These are phyloP conservation scores for Drosophila mojavensis DNA, from an alignment of 1,140 invertebrate genomes.

Conservation along the genomic window DNA sequence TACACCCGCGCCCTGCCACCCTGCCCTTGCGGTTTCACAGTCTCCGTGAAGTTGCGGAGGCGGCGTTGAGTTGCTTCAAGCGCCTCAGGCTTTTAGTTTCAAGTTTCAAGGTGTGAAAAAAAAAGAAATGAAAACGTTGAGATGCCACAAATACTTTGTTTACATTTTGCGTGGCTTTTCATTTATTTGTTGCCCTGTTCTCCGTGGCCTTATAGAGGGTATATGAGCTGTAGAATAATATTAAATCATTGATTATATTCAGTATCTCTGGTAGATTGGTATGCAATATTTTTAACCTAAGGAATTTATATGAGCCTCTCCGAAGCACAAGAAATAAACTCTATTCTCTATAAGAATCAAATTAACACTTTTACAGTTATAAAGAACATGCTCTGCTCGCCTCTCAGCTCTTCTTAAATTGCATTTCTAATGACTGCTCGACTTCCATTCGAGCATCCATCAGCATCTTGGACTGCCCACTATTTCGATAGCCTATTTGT, in stretches of 20 bases:
- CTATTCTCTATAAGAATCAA: no score
- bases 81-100: slow-evolving; percentile 51
- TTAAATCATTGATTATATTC: no score
- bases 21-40: not conserved
- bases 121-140: not conserved
- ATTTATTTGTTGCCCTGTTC: slow-evolving; percentile 12
- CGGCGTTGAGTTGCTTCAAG: slow-evolving; percentile 46
- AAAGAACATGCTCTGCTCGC: no score
- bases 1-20: not conserved
- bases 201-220: not conserved
- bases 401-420: no score
- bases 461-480: slow-evolving; percentile 6
- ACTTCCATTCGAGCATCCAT: not conserved
- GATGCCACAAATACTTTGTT: slow-evolving; percentile 22
- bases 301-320: no score
- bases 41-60: slow-evolving; percentile 31
- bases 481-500: slow-evolving; percentile 24
- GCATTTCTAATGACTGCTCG: no score
- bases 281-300: no score
- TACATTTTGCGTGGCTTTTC: slow-evolving; percentile 18
- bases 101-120: slow-evolving; percentile 63
- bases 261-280: no score
- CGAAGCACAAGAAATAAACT: no score
- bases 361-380: no score
- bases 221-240: not conserved